Evolutionary conservation across 2,797 vertebrate species (phyloP), one percentile per base, ranked within the genome.

Genomic region (Premnoplex brunnescens): DNA sequence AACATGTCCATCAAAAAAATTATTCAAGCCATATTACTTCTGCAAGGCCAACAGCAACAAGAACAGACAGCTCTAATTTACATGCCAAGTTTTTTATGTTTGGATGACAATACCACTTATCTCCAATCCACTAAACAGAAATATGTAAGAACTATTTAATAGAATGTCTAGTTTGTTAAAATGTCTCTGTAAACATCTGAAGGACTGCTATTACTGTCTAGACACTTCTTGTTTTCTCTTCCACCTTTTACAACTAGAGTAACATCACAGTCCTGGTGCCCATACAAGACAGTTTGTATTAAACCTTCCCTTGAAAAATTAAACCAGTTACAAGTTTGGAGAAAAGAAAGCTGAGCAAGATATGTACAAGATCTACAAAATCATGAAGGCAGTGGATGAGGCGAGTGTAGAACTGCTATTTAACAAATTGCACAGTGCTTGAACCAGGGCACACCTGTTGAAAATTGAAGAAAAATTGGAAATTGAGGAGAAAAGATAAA

Each of bases 1-100:
- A 91, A 49, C 17, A 9, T 0, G 2, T 41, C 36, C 36, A 64
- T 26, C 54, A 67, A 84, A 83, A 44, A 77, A 58, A 12, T 7
- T 46, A 77, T 21, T 13, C 56, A 77, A 81, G 19, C 37, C 80
- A 1, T 27, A 75, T 28, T 51, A 60, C 15, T 79, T 91, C 37
- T 27, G 27, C 27, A 74, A 91, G 59, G 69, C 28, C 34, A 49
- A 55, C 10, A 85, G 46, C 56, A 91, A 72, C 14, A 54, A 64
- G 13, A 72, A 44, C 58, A 72, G 28, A 28, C 58, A 85, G 37
- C 28, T 37, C 22, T 3, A 51, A 32, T 49, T 77, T 2, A 52
- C 0, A 2, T 2, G 13, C 18, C 55, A 82, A 41, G 32, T 7
- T 56, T 56, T 71, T 76, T 48, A 90, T 0, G 0, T 66, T 49